Conservation (phyloP, 1,140 invertebrate genomes). For the Drosophila truncata region DNA sequence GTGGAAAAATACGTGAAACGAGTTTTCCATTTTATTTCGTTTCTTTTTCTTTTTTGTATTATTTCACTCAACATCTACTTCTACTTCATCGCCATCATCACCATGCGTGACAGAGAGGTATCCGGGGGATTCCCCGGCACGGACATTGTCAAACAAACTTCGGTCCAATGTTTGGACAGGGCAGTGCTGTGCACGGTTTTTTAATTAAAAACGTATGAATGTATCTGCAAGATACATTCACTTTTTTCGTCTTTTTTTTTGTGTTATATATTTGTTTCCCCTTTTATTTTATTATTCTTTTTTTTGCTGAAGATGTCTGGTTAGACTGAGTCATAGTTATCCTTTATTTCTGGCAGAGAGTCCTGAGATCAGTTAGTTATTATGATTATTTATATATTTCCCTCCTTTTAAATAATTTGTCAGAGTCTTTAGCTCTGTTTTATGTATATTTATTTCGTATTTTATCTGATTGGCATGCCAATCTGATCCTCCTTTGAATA, state of each 20-base stretch:
- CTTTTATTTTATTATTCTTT: not conserved
- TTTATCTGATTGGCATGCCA: not conserved
- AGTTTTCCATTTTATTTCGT: constrained; percentile 68
- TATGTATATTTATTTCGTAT: not conserved
- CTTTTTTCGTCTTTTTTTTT: constrained; percentile 28
- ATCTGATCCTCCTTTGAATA: not conserved
- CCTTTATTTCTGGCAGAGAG: not conserved
- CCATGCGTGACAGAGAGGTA: constrained; percentile 10
- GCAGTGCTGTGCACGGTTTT: constrained; percentile 31
- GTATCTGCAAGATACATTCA: constrained; percentile 50
- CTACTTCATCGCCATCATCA: constrained; percentile 15
- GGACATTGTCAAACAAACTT: constrained; percentile 70
- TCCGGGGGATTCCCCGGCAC: constrained; percentile 8
- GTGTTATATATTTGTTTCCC: not conserved
- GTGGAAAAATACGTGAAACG: constrained; percentile 70
- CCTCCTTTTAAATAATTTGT: not conserved
- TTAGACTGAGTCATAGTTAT: not conserved
- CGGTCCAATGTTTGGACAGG: constrained; percentile 59
- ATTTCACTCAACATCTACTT: constrained; percentile 35
- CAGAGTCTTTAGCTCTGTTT: not conserved
- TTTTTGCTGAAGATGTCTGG: constrained; percentile 1
- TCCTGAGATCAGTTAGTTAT: too few relatives aligned
- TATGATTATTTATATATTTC: too few relatives aligned
- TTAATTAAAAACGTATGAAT: constrained; percentile 52
- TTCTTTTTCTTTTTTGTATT: constrained; percentile 9